phyloP scores from a whole-genome alignment of 2,888 invertebrate species.

The Diplazon laetatorius region DNA sequence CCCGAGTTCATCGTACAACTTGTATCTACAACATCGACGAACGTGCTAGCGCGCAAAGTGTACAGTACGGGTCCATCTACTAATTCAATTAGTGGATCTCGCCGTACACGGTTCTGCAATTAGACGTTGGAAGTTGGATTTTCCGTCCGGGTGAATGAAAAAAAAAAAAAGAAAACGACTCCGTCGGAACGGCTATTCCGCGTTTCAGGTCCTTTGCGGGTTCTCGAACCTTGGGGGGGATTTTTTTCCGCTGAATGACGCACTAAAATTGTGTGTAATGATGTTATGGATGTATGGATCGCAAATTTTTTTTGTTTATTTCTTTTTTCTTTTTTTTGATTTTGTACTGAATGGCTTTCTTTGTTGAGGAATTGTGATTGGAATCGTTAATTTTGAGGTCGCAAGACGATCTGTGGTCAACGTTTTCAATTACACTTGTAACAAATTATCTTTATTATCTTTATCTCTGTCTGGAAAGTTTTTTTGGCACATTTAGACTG shows the following conservation, averaged over 20 bases:
- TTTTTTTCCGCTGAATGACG: not conserved
- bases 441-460: too few species aligned
- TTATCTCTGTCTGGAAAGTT: too few species aligned
- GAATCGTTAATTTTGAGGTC: too few species aligned
- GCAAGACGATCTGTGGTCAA: too few species aligned
- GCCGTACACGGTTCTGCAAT: conserved; percentile 35
- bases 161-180: too few species aligned
- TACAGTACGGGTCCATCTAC: conserved; percentile 53
- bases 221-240: not conserved
- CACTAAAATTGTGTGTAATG: not conserved
- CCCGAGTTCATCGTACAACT: conserved; percentile 40
- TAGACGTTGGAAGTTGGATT: conserved; percentile 11
- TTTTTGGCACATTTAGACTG: too few species aligned
- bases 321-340: too few species aligned
- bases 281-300: not conserved
- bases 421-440: too few species aligned
- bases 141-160: not conserved
- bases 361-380: too few species aligned
- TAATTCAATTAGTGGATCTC: conserved; percentile 71
- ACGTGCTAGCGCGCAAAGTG: conserved; percentile 8
- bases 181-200: not conserved
- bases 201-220: not conserved
- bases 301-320: too few species aligned
- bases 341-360: too few species aligned
- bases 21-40: conserved; percentile 39